phyloP scores from a whole-genome alignment of 1,140 invertebrate species.

The Caenorhabditis inopinata region DNA sequence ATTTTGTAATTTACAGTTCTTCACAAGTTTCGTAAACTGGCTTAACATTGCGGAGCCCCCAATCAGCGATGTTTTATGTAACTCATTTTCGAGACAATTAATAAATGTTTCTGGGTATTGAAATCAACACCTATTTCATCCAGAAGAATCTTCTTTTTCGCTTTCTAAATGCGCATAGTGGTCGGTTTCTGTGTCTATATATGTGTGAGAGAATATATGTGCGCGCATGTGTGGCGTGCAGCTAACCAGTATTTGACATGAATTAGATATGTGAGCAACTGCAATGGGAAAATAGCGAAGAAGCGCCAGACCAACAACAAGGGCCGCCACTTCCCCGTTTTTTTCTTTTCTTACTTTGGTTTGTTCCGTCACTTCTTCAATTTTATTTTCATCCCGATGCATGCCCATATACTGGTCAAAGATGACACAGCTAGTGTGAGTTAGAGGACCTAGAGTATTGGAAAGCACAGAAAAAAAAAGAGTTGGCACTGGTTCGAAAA shows the following conservation, averaged over 20 bases:
- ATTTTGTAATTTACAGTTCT: no score
- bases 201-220: slow-evolving; percentile 30
- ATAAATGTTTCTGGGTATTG: no score
- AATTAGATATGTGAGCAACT: slow-evolving; percentile 46
- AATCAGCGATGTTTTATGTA: no score
- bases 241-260: slow-evolving; percentile 49
- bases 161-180: slow-evolving; percentile 11
- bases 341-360: slow-evolving; percentile 7
- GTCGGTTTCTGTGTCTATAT: neutral
- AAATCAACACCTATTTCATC: neutral
- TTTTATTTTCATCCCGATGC: slow-evolving; percentile 22
- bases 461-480: neutral
- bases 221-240: slow-evolving; percentile 26
- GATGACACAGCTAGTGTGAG: neutral
- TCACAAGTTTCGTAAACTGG: no score
- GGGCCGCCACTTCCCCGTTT: neutral
- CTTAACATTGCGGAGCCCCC: no score
- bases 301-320: slow-evolving; percentile 20
- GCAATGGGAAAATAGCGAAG: slow-evolving; percentile 33
- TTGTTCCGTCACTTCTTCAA: neutral
- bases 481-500: neutral
- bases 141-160: slow-evolving; percentile 1
- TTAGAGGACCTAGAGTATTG: neutral
- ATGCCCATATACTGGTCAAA: neutral
- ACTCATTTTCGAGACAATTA: no score